These are phyloP conservation scores for Eupithecia dodoneata DNA, from an alignment of 2,888 invertebrate genomes.

Conservation along the genomic window DNA sequence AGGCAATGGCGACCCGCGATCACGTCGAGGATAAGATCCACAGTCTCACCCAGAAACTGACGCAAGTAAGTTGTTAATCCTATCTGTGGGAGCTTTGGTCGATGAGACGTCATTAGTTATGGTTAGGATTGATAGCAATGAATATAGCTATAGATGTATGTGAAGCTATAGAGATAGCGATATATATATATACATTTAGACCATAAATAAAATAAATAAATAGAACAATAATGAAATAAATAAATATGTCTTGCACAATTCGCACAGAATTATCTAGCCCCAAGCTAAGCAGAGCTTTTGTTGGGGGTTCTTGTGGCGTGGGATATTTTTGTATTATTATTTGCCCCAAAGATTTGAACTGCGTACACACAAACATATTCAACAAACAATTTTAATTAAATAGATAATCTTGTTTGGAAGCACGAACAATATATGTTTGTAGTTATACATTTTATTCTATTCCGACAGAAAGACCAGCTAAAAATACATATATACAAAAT, in stretches of 20 bases:
- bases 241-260: no score
- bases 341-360: no score
- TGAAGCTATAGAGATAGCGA: no score
- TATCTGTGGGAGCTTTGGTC: conserved; percentile 57
- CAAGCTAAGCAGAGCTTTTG: no score
- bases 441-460: background rate
- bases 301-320: no score
- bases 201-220: no score
- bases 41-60: conserved; percentile 88
- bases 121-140: background rate
- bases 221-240: no score
- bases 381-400: background rate
- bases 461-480: background rate
- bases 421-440: background rate
- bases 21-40: conserved; percentile 90
- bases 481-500: background rate
- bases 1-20: conserved; percentile 89
- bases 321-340: no score
- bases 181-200: no score
- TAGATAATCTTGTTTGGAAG: background rate
- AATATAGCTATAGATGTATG: no score
- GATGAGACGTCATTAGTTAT: conserved; percentile 32
- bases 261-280: no score
- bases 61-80: conserved; percentile 87
- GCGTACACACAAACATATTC: no score